Evolutionary conservation across 2,888 invertebrate species (phyloP), one percentile per base, ranked within the genome.

Genomic region (Saturnia pavonia): DNA sequence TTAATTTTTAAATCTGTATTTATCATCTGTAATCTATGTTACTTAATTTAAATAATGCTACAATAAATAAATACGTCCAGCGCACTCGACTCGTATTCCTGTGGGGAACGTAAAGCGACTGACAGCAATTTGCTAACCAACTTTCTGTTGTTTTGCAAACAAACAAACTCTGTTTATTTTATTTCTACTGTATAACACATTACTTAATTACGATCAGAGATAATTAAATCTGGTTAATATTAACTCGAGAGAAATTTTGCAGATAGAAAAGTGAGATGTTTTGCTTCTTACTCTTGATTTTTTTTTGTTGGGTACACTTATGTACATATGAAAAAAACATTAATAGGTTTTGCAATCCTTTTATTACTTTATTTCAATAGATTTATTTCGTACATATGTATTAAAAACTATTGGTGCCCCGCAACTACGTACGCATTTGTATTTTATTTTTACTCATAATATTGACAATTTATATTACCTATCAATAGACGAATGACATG

Each of bases 101-200:
- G 74, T 71, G 80, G 81, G 82, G 73, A 80, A 78, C 77, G 77
- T 84, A 80, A 83, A 83, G 67, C 70, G 75, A 71, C 75, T 75
- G 73, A 79, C 77, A 71, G 54, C 74, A 54, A 69, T 69, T 70
- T 73, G 72, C 77, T 54, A 54, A 75, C n/a, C 57, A 25, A 63
- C 34, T 27, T 34, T 34, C 27, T 16, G 27, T 63, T 63, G 75
- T 74, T 76, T 70, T 75, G 71, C 73, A 34, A 75, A 71, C 72
- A 67, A 60, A 60, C 60, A 27, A 22, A 54, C 54, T n/a, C 22
- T n/a, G 22, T 54, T n/a, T 54, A 54, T 54, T 51, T 54, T 22
- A 54, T 54, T 54, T 54, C n/a, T 54, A 0, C 54, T 22, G 22
- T 54, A 54, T 22, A 54, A 22, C 11, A 54, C 22, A 54, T 22